Percentiles rank a stretch among this genome's conserved stretches.
Conservation (phyloP, 2,888 invertebrate species). For the Nephrotoma guestfalica region DNA sequence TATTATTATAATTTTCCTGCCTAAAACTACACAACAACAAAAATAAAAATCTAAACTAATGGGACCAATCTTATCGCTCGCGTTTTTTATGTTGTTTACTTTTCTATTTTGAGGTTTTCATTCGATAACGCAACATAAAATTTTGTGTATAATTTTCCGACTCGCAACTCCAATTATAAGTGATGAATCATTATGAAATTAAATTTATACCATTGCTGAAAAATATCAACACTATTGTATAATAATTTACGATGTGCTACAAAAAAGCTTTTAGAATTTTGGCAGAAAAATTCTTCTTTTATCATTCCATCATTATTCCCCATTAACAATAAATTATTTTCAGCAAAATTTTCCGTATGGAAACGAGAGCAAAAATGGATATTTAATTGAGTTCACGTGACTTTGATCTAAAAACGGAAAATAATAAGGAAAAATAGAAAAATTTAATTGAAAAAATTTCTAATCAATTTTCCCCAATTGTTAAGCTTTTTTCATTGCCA, state of each 20-base stretch:
- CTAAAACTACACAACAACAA: background rate
- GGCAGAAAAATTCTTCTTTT: background rate
- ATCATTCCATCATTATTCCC: background rate
- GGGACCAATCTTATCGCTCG: background rate
- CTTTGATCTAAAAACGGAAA: background rate
- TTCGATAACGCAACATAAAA: background rate
- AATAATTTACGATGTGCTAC: background rate
- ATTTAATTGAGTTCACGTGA: background rate
- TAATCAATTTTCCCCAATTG: background rate
- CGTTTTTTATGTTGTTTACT: background rate
- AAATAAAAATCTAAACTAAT: background rate
- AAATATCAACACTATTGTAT: background rate
- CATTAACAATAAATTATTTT: background rate
- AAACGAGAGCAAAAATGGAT: background rate
- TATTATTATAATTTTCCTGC: background rate
- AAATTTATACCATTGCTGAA: background rate
- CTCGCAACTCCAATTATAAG: background rate
- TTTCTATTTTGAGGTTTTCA: background rate
- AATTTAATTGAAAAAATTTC: background rate
- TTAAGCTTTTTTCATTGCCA: background rate
- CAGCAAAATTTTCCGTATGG: background rate
- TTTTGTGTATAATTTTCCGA: background rate
- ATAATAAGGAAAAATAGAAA: background rate
- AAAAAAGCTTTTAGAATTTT: background rate
- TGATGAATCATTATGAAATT: background rate